Evolutionary conservation across 2,113 vertebrate genomes (phyloP), one percentile per base, ranked within the genome.

Genomic region (Micronycteris hirsuta): DNA sequence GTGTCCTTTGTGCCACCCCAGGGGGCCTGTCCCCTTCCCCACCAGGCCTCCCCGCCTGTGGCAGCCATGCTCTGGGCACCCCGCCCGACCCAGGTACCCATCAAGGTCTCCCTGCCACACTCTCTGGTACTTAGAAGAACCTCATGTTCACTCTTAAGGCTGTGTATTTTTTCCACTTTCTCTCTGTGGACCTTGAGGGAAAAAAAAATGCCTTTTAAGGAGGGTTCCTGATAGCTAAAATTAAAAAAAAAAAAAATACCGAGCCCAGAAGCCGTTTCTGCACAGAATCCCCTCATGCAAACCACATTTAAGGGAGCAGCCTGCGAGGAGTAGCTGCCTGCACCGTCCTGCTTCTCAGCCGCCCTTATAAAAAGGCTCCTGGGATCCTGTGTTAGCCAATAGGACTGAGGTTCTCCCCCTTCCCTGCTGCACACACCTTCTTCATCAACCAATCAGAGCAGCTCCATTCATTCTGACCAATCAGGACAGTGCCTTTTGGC

Each of bases 1-100:
- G 0, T 1, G 0, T 4, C 15, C 13, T 49, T 22, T 38, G 11
- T 19, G 38, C 33, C 15, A 15, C 26, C 22, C 7, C 9, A 15
- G 11, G 11, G 12, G 33, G 4, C 20, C 2, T 14, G 20, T 45
- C 15, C 61, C 76, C 36, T 33, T 17, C 22, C 86, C 54, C 0
- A 33, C 82, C 24, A 58, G n/a, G 20, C 49, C 28, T 7, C 41
- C 19, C 49, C n/a, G 7, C 49, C 15, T 7, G 41, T 2, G 16
- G 19, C 6, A 9, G 9, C 89, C 36, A 0, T 1, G 9, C 26
- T 65, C 11, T n/a, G 17, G 41, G 26, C n/a, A 61, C 11, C 33
- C 20, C 1, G 14, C 86, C 11, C 3, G 58, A 12, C 33, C 8
- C 26, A 16, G 3, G n/a, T 3, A 2, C 49, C n/a, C 63, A 20